These are phyloP conservation scores for Zaprionus tsacasi DNA, from an alignment of 1,140 invertebrate species.

Conservation along the genomic window DNA sequence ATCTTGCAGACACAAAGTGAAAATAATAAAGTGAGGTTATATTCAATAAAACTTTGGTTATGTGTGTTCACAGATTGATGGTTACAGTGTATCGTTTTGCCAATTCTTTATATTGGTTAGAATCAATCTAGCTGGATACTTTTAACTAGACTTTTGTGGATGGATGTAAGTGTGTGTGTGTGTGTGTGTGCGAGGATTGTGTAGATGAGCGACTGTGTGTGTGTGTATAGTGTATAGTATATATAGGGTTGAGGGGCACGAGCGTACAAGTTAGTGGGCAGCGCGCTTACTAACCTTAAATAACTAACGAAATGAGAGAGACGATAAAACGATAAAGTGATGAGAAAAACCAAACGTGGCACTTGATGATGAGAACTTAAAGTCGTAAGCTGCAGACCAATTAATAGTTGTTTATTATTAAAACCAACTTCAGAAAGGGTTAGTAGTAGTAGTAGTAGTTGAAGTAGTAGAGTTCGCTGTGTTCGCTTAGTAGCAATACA, in stretches of 20 bases:
- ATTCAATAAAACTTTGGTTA: slow-evolving; percentile 34
- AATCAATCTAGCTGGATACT: slow-evolving; percentile 69
- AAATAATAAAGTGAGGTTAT: slow-evolving; percentile 44
- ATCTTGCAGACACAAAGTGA: slow-evolving; percentile 41
- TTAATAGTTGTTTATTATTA: slow-evolving; percentile 20
- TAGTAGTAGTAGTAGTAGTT: neutral
- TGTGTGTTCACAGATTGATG: slow-evolving; percentile 35
- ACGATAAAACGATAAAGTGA: slow-evolving; percentile 39
- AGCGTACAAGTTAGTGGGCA: slow-evolving; percentile 61
- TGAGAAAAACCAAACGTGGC: slow-evolving; percentile 31
- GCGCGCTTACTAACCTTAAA: slow-evolving; percentile 67
- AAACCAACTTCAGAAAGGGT: slow-evolving; percentile 9
- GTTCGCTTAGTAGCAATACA: slow-evolving; percentile 38
- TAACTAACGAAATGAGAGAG: slow-evolving; percentile 50
- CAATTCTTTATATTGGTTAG: slow-evolving; percentile 55
- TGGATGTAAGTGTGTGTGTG: slow-evolving; percentile 20
- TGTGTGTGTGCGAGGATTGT: slow-evolving; percentile 21
- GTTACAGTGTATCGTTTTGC: slow-evolving; percentile 37
- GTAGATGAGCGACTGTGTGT: slow-evolving; percentile 24
- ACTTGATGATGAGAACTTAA: slow-evolving; percentile 34
- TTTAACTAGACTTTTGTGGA: slow-evolving; percentile 22
- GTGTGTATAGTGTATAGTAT: slow-evolving; percentile 22
- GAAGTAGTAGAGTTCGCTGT: slow-evolving; percentile 19
- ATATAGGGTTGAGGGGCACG: slow-evolving; percentile 31
- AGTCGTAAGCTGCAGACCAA: slow-evolving; percentile 39